Evolutionary conservation across 2,113 vertebrate species (phyloP).

Genomic region (Cyprinus carpio): DNA sequence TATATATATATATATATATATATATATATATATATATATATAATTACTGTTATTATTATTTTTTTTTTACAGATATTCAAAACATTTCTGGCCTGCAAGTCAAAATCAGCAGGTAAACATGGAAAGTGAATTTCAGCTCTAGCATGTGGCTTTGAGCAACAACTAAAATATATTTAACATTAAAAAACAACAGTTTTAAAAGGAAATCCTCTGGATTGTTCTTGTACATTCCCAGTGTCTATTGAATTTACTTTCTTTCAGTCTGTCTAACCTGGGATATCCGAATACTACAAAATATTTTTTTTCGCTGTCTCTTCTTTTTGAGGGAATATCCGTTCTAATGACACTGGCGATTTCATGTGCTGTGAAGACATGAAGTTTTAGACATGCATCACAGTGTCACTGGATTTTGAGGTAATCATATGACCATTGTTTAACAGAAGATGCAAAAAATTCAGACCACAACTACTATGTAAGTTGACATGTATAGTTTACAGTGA

Average conservation of each 20-base stretch:
- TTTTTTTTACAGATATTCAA: neutral
- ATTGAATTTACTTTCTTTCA: constrained; percentile 14
- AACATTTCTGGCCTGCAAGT: neutral
- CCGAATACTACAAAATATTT: constrained; percentile 16
- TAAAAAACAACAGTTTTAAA: neutral
- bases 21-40: no score
- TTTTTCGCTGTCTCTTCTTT: neutral
- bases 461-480: neutral
- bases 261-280: constrained; percentile 26
- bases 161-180: neutral
- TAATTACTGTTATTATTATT: no score
- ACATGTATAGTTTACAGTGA: neutral
- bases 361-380: neutral
- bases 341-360: neutral
- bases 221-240: constrained; percentile 25
- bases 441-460: neutral
- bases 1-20: no score
- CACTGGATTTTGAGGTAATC: neutral
- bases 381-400: neutral
- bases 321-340: constrained; percentile 35
- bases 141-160: neutral
- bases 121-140: neutral
- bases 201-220: constrained; percentile 16
- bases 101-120: neutral
- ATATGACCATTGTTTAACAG: neutral